A percentile compares a stretch with the other conserved stretches of the same genome.
Evolutionary conservation across 2,797 vertebrate species (phyloP).

Genomic region (Graptemys geographica): DNA sequence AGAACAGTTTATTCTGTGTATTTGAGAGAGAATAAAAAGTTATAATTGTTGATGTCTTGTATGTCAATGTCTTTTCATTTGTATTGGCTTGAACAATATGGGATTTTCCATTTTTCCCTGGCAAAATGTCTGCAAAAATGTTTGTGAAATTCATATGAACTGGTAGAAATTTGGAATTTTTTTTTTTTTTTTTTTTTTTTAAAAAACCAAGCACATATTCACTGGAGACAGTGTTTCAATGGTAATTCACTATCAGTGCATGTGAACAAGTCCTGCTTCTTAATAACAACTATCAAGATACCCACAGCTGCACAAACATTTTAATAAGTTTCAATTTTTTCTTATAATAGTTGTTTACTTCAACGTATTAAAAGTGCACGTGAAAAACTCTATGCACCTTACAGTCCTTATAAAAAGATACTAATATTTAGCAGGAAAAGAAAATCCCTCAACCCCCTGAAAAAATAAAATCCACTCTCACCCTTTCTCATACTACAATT

Average conservation of each 20-base stretch:
- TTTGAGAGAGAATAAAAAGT: conserved; percentile 27
- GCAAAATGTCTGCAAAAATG: neutral
- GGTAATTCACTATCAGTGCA: neutral
- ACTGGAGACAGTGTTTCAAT: conserved; percentile 4
- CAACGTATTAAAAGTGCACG: neutral
- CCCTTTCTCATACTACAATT: conserved; percentile 8
- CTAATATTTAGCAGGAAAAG: neutral
- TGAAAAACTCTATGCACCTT: conserved; percentile 16
- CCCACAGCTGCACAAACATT: neutral
- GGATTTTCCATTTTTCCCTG: neutral
- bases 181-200: neutral
- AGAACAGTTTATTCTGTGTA: conserved; percentile 19
- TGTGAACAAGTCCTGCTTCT: neutral
- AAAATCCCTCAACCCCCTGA: neutral
- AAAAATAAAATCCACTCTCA: neutral
- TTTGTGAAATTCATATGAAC: neutral
- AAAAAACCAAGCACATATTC: neutral
- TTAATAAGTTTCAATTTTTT: conserved; percentile 36
- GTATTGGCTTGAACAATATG: neutral
- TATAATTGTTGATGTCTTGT: neutral
- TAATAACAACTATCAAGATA: neutral
- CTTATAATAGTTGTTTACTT: conserved; percentile 20
- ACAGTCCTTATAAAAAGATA: neutral
- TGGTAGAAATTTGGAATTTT: neutral
- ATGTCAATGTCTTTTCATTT: conserved; percentile 1